phyloP scores from a whole-genome alignment of 2,797 vertebrate species.

The Hyperoplus lanceolatus region DNA sequence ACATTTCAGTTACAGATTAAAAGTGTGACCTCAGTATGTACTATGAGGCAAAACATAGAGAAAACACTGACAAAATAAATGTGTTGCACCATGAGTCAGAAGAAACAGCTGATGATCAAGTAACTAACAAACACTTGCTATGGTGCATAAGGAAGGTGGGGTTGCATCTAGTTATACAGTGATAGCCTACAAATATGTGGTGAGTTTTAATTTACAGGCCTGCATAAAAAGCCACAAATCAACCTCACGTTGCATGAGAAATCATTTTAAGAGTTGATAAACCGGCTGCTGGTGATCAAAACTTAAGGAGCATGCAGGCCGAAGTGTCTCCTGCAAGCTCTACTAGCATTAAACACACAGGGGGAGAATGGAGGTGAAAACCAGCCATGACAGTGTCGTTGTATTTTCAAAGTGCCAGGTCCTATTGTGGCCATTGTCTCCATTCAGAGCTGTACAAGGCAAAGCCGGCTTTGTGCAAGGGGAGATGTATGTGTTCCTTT shows the following conservation, averaged over 20 bases:
- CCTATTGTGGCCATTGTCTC: constrained; percentile 73
- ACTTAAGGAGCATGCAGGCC: not conserved
- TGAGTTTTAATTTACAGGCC: not conserved
- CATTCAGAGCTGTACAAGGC: constrained; percentile 77
- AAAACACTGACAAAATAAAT: not conserved
- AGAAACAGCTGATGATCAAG: not conserved
- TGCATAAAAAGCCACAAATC: constrained; percentile 2
- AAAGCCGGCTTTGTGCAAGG: constrained; percentile 68
- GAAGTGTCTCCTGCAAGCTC: constrained; percentile 6
- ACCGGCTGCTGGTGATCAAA: not conserved
- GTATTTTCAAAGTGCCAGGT: constrained; percentile 77
- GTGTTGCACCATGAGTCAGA: not conserved
- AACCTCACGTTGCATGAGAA: not conserved
- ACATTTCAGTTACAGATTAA: constrained; percentile 44
- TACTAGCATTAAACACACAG: constrained; percentile 44
- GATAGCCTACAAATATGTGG: constrained; percentile 1
- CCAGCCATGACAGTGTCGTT: constrained; percentile 53
- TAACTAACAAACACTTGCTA: constrained; percentile 2
- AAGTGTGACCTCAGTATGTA: constrained; percentile 16
- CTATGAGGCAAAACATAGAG: not conserved
- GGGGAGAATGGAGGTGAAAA: constrained; percentile 34
- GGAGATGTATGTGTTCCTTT: constrained; percentile 80
- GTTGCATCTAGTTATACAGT: not conserved
- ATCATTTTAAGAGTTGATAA: constrained; percentile 14
- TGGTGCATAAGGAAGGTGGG: not conserved